Base-by-base conservation (phyloP, 2,888 invertebrate species). In the Polymixis flavicincta region DNA sequence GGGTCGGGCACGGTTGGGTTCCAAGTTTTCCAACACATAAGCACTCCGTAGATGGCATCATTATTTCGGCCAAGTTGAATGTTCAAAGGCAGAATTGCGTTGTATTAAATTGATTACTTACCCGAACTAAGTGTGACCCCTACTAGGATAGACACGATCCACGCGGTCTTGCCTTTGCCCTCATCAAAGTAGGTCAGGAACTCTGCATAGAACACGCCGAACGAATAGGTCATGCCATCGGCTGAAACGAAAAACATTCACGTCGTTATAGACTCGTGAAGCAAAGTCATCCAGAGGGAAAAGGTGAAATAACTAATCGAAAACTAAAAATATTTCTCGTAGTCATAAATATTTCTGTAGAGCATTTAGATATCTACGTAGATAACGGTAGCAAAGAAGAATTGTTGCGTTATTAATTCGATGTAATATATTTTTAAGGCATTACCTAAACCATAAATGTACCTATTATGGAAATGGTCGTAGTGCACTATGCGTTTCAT, bases 191-290 rank as follows among this genome's bases (percentile, higher is more conserved):
- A 98, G 78, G 97, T 96, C 86, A 99, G 96, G 92, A 99, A 98
- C 94, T 99, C 98, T 84, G 97, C 97, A 95, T 98, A 98, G 95
- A 99, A 98, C 80, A 99, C 98, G 72, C 99, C 99, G 94, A 99
- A 99, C 25, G 99, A 99, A 96, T 99, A 99, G 70, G 99, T 99
- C 93, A 99, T 98, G 77, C 99, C 99, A 95, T 99, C 99, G 87
- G 99, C 99, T 98, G 97, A 87, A 97, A 97, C 80, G 80, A 91
- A 85, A 88, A 86, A 84, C 76, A 74, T 83, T 71, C 65, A 57
- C 59, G 42, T 79, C 66, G 63, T 87, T 86, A 88, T 74, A 79
- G 28, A 79, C 37, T 65, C 25, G 52, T 65, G 11, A 69, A 74
- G 60, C 11, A 28, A 71, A 42, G 13, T 63, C 8, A 2, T 25